Percentiles rank a stretch among this genome's conserved stretches.
Evolutionary conservation across 2,797 vertebrate species (phyloP).

Genomic region (Centroberyx gerrardi): DNA sequence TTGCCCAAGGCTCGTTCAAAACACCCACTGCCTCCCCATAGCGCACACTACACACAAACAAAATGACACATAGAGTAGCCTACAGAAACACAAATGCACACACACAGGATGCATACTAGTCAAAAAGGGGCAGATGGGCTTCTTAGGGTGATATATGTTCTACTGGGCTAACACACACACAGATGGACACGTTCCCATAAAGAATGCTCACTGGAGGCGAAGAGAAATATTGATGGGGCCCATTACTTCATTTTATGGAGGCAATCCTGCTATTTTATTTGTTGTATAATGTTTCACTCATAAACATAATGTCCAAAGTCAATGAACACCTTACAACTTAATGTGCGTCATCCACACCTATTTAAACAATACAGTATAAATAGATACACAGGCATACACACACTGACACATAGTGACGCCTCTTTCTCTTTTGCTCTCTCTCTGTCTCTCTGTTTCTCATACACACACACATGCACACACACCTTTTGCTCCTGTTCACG

Average conservation of each 20-base stretch:
- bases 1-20: slow-evolving; percentile 46
- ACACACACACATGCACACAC: slow-evolving; percentile 11
- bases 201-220: slow-evolving; percentile 13
- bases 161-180: slow-evolving; percentile 23
- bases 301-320: slow-evolving; percentile 47
- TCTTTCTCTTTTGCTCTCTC: not conserved
- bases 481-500: slow-evolving; percentile 11
- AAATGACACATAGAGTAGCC: not conserved
- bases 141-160: slow-evolving; percentile 40
- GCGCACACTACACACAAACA: slow-evolving; percentile 36
- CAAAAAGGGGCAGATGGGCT: slow-evolving; percentile 41
- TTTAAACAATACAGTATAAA: no score
- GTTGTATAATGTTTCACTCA: slow-evolving; percentile 45
- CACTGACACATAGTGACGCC: no score
- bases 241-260: slow-evolving; percentile 33
- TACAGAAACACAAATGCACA: not conserved
- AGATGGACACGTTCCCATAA: slow-evolving; percentile 45
- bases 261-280: slow-evolving; percentile 26
- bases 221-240: slow-evolving; percentile 51
- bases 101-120: slow-evolving; percentile 1
- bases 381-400: no score
- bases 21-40: slow-evolving; percentile 29
- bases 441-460: not conserved
- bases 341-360: no score
- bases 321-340: not conserved